Evolutionary conservation across 2,113 vertebrate genomes (phyloP).

Genomic region (Glareola pratincola): DNA sequence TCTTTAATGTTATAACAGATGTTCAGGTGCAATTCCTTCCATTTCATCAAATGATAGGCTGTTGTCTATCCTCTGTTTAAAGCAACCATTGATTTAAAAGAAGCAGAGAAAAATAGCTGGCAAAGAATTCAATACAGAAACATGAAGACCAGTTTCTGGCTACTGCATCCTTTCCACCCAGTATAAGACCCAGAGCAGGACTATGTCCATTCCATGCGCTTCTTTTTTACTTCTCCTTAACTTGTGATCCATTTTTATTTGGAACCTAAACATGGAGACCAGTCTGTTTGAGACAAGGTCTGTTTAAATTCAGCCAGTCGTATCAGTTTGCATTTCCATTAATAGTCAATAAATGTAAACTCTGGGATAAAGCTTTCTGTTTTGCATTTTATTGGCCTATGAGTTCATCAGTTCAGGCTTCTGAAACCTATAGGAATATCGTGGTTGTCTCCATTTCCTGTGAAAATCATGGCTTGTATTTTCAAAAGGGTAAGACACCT

Average conservation of each 20-base stretch:
- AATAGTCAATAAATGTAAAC: not conserved
- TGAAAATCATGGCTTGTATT: not conserved
- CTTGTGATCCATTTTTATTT: not conserved
- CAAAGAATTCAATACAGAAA: not conserved
- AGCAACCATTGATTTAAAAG: not conserved
- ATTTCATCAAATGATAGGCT: not conserved
- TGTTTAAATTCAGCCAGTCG: not conserved
- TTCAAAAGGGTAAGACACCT: not conserved
- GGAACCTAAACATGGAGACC: not conserved
- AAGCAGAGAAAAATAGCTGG: not conserved
- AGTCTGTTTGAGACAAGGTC: not conserved
- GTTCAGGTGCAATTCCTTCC: not conserved
- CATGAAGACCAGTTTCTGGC: not conserved
- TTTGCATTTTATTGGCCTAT: not conserved
- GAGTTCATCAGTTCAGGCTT: not conserved
- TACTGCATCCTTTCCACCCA: not conserved
- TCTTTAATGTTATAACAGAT: not conserved
- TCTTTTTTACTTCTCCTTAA: not conserved
- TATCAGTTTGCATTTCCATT: not conserved
- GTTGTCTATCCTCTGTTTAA: not conserved
- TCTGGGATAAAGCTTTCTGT: not conserved
- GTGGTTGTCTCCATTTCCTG: not conserved
- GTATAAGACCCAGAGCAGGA: not conserved
- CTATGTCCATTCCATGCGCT: rapidly evolving
- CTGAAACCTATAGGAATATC: not conserved